These are phyloP conservation scores for Bovichtus variegatus DNA, from an alignment of 2,797 vertebrate species.

Conservation along the genomic window DNA sequence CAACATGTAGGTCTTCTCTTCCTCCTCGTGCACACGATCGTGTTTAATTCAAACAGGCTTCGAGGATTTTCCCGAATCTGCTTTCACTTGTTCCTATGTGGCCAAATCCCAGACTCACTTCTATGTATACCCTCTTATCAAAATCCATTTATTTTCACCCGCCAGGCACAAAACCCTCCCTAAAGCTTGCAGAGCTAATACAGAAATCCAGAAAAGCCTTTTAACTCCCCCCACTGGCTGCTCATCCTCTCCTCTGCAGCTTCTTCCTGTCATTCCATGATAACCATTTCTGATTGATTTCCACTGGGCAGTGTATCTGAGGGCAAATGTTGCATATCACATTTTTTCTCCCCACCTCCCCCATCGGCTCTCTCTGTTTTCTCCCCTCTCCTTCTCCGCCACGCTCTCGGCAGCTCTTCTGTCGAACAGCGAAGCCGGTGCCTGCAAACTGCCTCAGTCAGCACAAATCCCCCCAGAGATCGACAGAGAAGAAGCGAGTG, in stretches of 20 bases:
- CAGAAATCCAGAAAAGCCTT: constrained; percentile 69
- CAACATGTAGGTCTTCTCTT: constrained; percentile 18
- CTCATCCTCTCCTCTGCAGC: constrained; percentile 48
- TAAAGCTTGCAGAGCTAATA: constrained; percentile 66
- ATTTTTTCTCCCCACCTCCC: constrained; percentile 54
- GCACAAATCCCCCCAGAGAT: constrained; percentile 80
- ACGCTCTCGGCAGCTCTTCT: constrained; percentile 61
- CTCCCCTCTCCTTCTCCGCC: constrained; percentile 37
- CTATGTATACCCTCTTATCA: constrained; percentile 57
- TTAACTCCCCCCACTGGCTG: constrained; percentile 60
- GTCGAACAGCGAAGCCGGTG: constrained; percentile 60
- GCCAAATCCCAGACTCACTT: constrained; percentile 56
- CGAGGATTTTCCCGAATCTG: constrained; percentile 44
- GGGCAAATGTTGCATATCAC: constrained; percentile 66
- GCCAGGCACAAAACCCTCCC: constrained; percentile 50
- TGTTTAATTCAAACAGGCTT: constrained; percentile 49
- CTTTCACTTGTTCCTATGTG: constrained; percentile 51
- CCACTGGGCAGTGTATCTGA: constrained; percentile 67
- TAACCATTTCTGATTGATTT: constrained; percentile 72
- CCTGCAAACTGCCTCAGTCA: constrained; percentile 84
- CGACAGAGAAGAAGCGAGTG: constrained; percentile 64
- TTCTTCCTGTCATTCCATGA: constrained; percentile 54
- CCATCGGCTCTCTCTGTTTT: constrained; percentile 35
- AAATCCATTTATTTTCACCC: constrained; percentile 75
- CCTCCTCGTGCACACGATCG: constrained; percentile 8